Conservation (phyloP, 2,888 invertebrate species). For the Thereva nobilitata region DNA sequence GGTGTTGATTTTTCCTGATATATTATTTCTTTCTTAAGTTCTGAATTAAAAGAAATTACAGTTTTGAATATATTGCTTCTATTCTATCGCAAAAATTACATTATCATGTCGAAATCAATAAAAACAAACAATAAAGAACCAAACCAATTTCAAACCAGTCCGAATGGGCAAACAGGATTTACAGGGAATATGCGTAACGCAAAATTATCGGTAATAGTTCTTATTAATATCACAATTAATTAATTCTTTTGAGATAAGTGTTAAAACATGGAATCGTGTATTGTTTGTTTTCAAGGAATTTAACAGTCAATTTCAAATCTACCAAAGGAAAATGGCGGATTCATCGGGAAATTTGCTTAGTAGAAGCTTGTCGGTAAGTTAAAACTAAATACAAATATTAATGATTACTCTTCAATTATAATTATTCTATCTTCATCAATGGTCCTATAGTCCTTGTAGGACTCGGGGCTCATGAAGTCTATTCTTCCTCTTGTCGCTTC, state of each 20-base stretch:
- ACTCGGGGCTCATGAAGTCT: neutral
- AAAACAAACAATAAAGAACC: too few species aligned
- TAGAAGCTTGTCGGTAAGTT: conserved; percentile 50
- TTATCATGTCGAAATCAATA: too few species aligned
- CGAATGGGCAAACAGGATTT: too few species aligned
- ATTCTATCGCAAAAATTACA: neutral
- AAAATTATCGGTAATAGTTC: too few species aligned
- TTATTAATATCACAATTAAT: too few species aligned
- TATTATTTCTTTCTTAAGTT: too few species aligned
- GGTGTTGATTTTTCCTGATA: too few species aligned
- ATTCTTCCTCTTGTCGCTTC: neutral
- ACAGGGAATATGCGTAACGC: too few species aligned
- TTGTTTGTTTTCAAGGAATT: conserved; percentile 43
- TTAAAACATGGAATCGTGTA: conserved; percentile 22
- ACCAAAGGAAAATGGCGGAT: conserved; percentile 49
- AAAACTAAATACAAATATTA: neutral
- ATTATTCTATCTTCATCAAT: neutral
- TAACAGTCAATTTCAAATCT: conserved; percentile 48
- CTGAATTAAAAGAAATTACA: too few species aligned
- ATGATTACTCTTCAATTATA: neutral
- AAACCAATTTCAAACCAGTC: too few species aligned
- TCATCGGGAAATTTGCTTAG: conserved; percentile 51
- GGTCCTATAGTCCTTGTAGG: neutral
- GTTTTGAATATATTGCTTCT: too few species aligned
- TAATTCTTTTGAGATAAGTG: neutral